phyloP scores from a whole-genome alignment of 2,113 vertebrate genomes.

The Strix aluco region DNA sequence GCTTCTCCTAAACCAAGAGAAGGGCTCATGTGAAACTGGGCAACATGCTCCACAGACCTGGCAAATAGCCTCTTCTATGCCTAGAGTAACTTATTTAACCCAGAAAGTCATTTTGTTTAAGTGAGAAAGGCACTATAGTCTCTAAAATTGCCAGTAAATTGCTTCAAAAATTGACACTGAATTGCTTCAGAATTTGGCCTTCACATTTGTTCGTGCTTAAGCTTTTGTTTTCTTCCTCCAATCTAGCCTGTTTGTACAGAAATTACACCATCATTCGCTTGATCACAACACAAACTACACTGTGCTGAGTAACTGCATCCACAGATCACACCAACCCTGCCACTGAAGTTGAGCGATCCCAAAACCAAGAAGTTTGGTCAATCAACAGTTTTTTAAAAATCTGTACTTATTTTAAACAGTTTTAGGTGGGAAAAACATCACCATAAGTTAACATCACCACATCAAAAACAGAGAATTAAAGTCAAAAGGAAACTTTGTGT shows the following conservation, averaged over 20 bases:
- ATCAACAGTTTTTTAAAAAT: background rate
- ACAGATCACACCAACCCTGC: background rate
- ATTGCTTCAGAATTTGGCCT: background rate
- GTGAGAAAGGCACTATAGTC: background rate
- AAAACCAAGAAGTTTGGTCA: background rate
- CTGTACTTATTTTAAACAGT: background rate
- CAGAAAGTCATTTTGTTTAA: background rate
- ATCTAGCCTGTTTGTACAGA: background rate
- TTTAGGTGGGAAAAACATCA: background rate
- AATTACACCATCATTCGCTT: background rate
- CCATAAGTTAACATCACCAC: background rate
- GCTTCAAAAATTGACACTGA: background rate
- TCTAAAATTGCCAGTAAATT: background rate
- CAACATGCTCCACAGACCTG: accelerated
- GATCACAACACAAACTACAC: background rate
- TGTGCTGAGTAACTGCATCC: background rate
- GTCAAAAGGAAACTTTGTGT: constrained; percentile 34
- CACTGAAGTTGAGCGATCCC: background rate
- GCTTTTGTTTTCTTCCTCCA: background rate
- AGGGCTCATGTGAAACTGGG: background rate
- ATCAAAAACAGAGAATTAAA: background rate
- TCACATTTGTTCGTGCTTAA: background rate
- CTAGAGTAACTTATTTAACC: background rate
- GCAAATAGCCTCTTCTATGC: background rate
- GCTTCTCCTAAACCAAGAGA: constrained; percentile 82